Base-by-base conservation (phyloP, 2,888 invertebrate species). In the Pheosia gnoma region DNA sequence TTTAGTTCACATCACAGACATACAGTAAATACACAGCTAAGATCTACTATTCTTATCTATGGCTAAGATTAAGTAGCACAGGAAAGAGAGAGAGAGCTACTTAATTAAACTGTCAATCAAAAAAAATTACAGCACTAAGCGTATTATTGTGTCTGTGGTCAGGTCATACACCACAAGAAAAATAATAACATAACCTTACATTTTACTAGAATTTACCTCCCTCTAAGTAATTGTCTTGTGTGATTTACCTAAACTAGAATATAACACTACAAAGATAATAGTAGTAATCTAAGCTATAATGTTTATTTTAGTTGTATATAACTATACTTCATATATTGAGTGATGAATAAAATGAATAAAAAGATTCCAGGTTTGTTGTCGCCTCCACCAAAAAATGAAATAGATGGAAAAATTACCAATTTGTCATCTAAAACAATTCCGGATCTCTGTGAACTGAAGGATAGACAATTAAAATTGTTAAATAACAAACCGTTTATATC, bases 381-480 rank as follows among this genome's bases (percentile, higher is more conserved):
- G 47, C 83, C 91, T 11, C 84, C 84, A 6, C 86, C 91, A 1
- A 94, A 88, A 81, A 90, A 81, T 60, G 94, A 95, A 82, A 82
- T 90, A 51, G 95, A 95, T 77, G 95, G 94, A 5, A 94, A 94
- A 79, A 87, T 95, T 25, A 87, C 89, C 8, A 84, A 95, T 80
- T 83, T 95, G 59, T 81, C 87, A 9, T 81, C 85, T 0, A 94
- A 94, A 84, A 84, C 85, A 13, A 83, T 88, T 64, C 75, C 86
- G 51, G 94, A 95, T 80, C 82, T 95, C 39, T 58, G 85, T 45
- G 95, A 95, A 74, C 81, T 95, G 45, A 83, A 94, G 58, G 91
- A 94, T 57, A 90, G 95, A 53, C 95, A 95, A 78, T 72, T 90
- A 53, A 95, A 94, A 81, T 84, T 95, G 47, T 77, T 95, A 11